Percentiles rank a stretch among this genome's conserved stretches.
phyloP scores from a whole-genome alignment of 1,140 invertebrate genomes.

The Dreissena polymorpha region DNA sequence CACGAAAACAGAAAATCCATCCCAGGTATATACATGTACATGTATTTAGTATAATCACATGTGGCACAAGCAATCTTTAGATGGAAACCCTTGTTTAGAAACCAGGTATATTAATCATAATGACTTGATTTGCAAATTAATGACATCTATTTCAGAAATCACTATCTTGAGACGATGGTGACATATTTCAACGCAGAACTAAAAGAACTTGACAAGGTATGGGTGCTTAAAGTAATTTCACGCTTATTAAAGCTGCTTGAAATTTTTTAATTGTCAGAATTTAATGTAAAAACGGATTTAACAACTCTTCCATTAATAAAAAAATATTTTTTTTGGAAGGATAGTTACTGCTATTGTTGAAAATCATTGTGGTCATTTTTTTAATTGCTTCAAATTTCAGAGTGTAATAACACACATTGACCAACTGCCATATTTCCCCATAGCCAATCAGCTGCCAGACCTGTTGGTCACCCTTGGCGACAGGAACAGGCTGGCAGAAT shows the following conservation, averaged over 20 bases:
- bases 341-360: too few species aligned
- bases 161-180: slow-evolving; percentile 25
- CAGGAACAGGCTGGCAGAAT: slow-evolving; percentile 16
- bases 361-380: too few species aligned
- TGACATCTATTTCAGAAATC: slow-evolving; percentile 32
- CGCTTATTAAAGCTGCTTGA: background rate
- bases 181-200: slow-evolving; percentile 11
- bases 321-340: background rate
- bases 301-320: background rate
- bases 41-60: too few species aligned
- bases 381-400: background rate
- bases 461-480: slow-evolving; percentile 35
- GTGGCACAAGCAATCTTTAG: too few species aligned
- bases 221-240: background rate
- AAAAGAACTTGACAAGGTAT: slow-evolving; percentile 23
- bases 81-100: too few species aligned
- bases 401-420: background rate
- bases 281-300: background rate
- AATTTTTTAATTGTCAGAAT: background rate
- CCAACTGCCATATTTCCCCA: background rate
- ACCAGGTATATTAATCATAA: too few species aligned
- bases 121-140: background rate
- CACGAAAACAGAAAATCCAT: too few species aligned
- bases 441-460: slow-evolving; percentile 38
- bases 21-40: too few species aligned